phyloP scores from a whole-genome alignment of 2,113 vertebrate species.

The Aptenodytes forsteri region DNA sequence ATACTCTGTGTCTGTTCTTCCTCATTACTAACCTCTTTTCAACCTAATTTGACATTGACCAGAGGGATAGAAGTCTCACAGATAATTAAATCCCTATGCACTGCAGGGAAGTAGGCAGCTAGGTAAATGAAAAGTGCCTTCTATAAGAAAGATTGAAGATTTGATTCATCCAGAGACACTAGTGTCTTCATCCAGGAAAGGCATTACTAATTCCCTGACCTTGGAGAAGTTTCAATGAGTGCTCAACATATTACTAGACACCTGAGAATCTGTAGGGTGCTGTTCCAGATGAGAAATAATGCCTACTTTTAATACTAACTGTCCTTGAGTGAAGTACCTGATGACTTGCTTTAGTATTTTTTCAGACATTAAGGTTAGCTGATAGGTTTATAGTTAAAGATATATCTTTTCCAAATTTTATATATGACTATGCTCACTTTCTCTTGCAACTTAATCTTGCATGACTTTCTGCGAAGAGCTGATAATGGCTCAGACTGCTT shows the following conservation, averaged over 20 bases:
- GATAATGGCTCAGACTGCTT: not conserved
- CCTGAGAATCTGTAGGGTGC: not conserved
- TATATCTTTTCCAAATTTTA: not conserved
- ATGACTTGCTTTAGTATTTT: not conserved
- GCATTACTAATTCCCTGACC: not conserved
- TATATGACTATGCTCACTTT: not conserved
- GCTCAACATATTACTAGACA: not conserved
- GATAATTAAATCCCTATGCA: constrained; percentile 27
- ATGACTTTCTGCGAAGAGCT: not conserved
- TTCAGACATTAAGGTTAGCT: not conserved
- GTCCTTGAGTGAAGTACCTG: not conserved
- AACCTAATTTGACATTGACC: constrained; percentile 40
- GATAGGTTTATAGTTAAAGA: not conserved
- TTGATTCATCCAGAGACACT: not conserved
- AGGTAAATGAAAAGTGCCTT: constrained; percentile 33
- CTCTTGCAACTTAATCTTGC: not conserved
- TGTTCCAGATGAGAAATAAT: not conserved
- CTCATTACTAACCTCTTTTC: constrained; percentile 52
- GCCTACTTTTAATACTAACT: not conserved
- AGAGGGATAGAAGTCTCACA: constrained; percentile 21
- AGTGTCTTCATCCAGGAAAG: not conserved
- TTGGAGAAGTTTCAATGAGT: not conserved
- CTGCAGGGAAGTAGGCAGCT: constrained; percentile 9
- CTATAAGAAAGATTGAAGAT: not conserved
- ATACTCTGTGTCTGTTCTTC: not conserved